A percentile compares a stretch with the other conserved stretches of the same genome.
phyloP scores from a whole-genome alignment of 2,113 vertebrate species.

The Dicaeum eximium region DNA sequence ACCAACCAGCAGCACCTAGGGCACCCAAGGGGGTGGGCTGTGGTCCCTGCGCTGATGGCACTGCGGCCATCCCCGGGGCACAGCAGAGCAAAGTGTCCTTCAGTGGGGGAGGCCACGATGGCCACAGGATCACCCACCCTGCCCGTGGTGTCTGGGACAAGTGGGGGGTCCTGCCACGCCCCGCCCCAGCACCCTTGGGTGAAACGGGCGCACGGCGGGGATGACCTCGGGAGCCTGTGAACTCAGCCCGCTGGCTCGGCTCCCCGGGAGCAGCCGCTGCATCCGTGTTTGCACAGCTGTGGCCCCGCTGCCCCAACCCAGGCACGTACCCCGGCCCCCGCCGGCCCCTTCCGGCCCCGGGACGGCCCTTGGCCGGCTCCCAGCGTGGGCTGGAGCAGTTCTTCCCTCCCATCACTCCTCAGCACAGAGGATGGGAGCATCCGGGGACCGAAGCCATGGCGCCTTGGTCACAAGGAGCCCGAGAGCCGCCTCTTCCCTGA shows the following conservation, averaged over 20 bases:
- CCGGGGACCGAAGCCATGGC: background rate
- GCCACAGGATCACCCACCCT: background rate
- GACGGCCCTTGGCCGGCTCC: background rate
- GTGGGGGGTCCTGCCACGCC: background rate
- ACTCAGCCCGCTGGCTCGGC: background rate
- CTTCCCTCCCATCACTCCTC: background rate
- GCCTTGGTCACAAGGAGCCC: background rate
- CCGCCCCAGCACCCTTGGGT: background rate
- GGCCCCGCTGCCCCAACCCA: background rate
- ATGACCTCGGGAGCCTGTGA: background rate
- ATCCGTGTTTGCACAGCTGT: slow-evolving; percentile 53
- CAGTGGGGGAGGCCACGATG: rapidly evolving
- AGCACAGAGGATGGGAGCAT: background rate
- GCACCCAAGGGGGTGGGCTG: background rate
- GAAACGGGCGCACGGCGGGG: background rate
- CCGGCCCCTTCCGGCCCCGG: background rate
- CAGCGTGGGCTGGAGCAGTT: background rate
- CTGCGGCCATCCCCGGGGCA: rapidly evolving
- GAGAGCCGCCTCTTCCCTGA: background rate
- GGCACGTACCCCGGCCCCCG: background rate
- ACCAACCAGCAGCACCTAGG: background rate
- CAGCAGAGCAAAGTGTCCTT: background rate
- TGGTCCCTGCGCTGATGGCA: background rate
- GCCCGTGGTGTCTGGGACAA: background rate
- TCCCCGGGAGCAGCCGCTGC: background rate